Evolutionary conservation across 2,797 vertebrate genomes (phyloP), one percentile per base, ranked within the genome.

Genomic region (Buphagus erythrorhynchus): DNA sequence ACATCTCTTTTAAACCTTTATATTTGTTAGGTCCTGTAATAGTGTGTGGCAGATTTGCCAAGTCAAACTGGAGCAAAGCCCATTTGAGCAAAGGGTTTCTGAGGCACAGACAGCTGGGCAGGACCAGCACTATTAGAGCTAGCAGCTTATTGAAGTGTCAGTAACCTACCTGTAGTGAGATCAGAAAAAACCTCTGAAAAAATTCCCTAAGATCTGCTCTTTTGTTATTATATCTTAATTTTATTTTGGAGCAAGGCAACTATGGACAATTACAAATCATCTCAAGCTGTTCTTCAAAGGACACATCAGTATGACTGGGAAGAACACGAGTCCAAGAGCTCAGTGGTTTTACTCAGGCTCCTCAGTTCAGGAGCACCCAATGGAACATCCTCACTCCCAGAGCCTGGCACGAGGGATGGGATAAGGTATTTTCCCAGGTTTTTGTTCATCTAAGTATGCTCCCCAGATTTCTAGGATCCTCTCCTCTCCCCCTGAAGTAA

Each of bases 291-390:
- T 73, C 29, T 43, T 58, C 43, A 73, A 66, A 73, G 59, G 54
- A 69, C 58, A 65, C 0, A 31, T 10, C 54, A 45, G 42, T 1
- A 5, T 3, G 46, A 16, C 4, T 40, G 55, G 55, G 25, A 73
- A 65, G 54, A 54, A 31, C 11, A 63, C 0, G 3, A 84, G 29
- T 1, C 35, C 11, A 28, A 33, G 67, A n/a, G 36, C 26, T 35
- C 21, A 13, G 2, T 1, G 33, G 28, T 5, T 66, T 66, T 19
- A 35, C 48, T 18, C 54, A 36, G 51, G 48, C 25, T 88, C 25
- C 57, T 45, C n/a, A 52, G 21, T 5, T 45, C 73, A 83, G 59
- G 26, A 25, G 73, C n/a, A 10, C 15, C 20, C 28, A 31, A 10
- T 3, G 67, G 57, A 68, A 24, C 4, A 76, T 10, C 46, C 40